Conservation (phyloP, 2,888 invertebrate species). For the Trachelus iudaicus region DNA sequence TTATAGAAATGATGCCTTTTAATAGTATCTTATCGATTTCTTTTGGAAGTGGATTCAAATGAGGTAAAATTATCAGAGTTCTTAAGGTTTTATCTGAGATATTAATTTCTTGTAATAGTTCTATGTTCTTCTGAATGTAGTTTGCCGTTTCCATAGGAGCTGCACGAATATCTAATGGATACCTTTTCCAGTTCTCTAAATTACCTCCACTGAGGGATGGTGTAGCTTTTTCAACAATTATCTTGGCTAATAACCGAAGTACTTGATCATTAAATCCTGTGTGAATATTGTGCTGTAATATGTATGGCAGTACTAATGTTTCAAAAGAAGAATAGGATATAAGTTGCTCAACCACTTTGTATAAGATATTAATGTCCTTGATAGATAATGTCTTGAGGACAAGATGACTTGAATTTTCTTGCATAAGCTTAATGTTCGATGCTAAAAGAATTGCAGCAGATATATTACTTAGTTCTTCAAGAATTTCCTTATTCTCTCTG, state of each 20-base stretch:
- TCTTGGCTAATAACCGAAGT: conserved; percentile 73
- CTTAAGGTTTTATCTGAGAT: conserved; percentile 43
- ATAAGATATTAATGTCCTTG: conserved; percentile 70
- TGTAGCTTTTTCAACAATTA: conserved; percentile 76
- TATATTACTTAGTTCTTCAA: conserved; percentile 42
- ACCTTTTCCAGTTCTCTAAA: conserved; percentile 74
- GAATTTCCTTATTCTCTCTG: conserved; percentile 29
- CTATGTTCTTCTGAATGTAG: conserved; percentile 41
- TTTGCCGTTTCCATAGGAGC: conserved; percentile 45
- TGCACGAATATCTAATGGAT: conserved; percentile 68
- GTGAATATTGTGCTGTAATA: conserved; percentile 72
- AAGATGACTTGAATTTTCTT: conserved; percentile 79
- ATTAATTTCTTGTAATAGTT: conserved; percentile 35
- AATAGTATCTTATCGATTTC: conserved; percentile 37
- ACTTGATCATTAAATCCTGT: conserved; percentile 69
- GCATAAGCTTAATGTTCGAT: conserved; percentile 73
- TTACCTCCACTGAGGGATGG: conserved; percentile 72
- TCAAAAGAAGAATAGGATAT: conserved; percentile 78
- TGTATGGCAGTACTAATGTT: conserved; percentile 76
- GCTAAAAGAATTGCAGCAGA: conserved; percentile 61
- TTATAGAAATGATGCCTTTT: conserved; percentile 33
- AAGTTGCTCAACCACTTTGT: conserved; percentile 76
- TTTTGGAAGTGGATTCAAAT: conserved; percentile 42
- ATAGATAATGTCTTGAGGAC: conserved; percentile 73
- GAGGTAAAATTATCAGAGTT: conserved; percentile 52